These are phyloP conservation scores for Rachycentron canadum DNA, from an alignment of 2,797 vertebrate genomes.

Conservation along the genomic window DNA sequence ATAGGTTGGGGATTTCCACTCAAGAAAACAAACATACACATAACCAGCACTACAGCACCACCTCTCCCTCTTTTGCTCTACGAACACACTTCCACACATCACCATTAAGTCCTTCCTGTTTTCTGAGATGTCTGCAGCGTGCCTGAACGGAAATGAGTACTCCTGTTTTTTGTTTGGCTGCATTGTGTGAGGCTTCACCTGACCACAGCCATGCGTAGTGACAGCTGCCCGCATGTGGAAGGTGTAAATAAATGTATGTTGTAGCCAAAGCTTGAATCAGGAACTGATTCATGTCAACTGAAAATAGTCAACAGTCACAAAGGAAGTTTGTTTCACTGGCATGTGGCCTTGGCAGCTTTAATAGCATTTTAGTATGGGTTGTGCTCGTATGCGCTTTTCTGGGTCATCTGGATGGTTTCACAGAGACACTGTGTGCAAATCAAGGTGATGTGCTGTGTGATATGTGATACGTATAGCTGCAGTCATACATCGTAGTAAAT, in stretches of 20 bases:
- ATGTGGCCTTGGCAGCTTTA: constrained; percentile 18
- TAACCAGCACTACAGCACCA: constrained; percentile 18
- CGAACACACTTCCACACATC: constrained; percentile 62
- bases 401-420: background rate
- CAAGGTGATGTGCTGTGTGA: too few species aligned
- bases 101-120: constrained; percentile 75
- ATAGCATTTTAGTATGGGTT: background rate
- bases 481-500: too few species aligned
- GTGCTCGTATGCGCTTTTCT: background rate
- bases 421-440: background rate
- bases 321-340: constrained; percentile 35
- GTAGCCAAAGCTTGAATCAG: constrained; percentile 17
- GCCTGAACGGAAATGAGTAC: constrained; percentile 55
- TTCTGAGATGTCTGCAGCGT: constrained; percentile 65
- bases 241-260: background rate
- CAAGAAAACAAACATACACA: constrained; percentile 10
- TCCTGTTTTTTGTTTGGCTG: constrained; percentile 47
- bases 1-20: constrained; percentile 75
- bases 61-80: constrained; percentile 33
- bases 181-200: constrained; percentile 46
- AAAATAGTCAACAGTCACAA: constrained; percentile 21
- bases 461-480: too few species aligned
- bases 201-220: background rate
- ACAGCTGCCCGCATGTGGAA: background rate
- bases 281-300: constrained; percentile 44